A percentile compares a stretch with the other conserved stretches of the same genome.
phyloP scores from a whole-genome alignment of 1,140 invertebrate genomes.

The Pseudomyrmex pallidus region DNA sequence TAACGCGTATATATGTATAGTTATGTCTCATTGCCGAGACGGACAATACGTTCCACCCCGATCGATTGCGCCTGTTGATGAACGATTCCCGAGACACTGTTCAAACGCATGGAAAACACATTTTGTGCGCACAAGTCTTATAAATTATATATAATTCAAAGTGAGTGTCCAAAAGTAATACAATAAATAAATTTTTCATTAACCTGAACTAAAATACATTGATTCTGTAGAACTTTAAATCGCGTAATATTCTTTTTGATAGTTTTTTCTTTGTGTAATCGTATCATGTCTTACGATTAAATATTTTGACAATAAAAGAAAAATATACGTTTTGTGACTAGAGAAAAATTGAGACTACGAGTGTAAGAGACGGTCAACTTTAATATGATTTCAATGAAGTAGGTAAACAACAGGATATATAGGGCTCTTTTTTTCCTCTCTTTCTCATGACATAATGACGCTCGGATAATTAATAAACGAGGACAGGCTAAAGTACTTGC shows the following conservation, averaged over 20 bases:
- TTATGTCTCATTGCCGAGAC: slow-evolving; percentile 22
- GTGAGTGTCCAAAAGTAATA: neutral
- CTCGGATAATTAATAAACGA: slow-evolving; percentile 18
- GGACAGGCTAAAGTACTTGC: neutral
- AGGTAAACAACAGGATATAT: neutral
- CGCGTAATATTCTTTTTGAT: neutral
- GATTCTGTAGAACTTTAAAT: no score
- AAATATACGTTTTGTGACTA: neutral
- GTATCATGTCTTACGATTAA: no score
- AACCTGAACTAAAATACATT: no score
- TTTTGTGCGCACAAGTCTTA: neutral
- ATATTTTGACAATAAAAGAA: neutral
- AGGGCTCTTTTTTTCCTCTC: neutral
- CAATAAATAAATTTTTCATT: neutral
- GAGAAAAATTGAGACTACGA: neutral
- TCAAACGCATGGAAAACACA: neutral
- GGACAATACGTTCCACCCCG: slow-evolving; percentile 32
- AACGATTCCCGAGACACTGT: slow-evolving; percentile 19
- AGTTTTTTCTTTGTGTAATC: no score
- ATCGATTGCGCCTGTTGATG: slow-evolving; percentile 40
- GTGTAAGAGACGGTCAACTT: neutral
- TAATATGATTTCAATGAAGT: neutral
- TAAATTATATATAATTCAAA: neutral
- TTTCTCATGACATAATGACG: neutral
- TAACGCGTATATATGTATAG: slow-evolving; percentile 5